Percentiles rank a stretch among this genome's conserved stretches.
Evolutionary conservation across 2,888 invertebrate genomes (phyloP).

Genomic region (Microchrysa polita): DNA sequence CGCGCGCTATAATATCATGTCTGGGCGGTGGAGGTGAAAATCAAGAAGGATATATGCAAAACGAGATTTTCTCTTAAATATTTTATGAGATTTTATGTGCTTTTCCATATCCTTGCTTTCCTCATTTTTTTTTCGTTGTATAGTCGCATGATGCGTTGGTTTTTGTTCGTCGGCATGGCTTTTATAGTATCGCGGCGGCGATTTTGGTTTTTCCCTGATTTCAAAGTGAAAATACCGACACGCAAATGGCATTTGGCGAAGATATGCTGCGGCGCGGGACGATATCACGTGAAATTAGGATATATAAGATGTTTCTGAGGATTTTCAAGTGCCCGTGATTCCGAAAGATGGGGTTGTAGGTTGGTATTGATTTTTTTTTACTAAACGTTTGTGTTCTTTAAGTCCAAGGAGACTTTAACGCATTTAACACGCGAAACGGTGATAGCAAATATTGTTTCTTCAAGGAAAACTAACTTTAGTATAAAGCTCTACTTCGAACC

Average conservation of each 20-base stretch:
- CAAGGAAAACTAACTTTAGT: neutral
- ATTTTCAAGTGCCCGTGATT: constrained; percentile 21
- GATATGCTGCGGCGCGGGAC: neutral
- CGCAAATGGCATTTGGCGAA: constrained; percentile 9
- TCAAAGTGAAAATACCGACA: constrained; percentile 30
- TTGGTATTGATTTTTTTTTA: constrained; percentile 13
- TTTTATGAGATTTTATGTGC: constrained; percentile 49
- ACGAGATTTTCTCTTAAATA: constrained; percentile 50
- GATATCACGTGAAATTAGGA: constrained; percentile 19
- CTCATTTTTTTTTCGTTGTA: too few relatives aligned
- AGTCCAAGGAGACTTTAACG: too few relatives aligned
- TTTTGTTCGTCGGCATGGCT: too few relatives aligned
- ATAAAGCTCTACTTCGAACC: too few relatives aligned
- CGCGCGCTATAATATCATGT: too few relatives aligned
- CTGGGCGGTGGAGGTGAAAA: constrained; percentile 40
- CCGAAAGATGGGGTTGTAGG: neutral
- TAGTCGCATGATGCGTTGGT: too few relatives aligned
- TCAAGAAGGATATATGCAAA: constrained; percentile 50
- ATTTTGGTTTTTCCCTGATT: constrained; percentile 47
- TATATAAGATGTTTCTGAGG: constrained; percentile 2
- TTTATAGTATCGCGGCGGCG: constrained; percentile 34
- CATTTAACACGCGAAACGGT: too few relatives aligned
- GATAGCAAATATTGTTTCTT: too few relatives aligned
- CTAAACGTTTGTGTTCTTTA: neutral
- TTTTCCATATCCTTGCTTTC: constrained; percentile 33